Evolutionary conservation across 2,797 vertebrate genomes (phyloP).

Genomic region (Sebastes dallii): DNA sequence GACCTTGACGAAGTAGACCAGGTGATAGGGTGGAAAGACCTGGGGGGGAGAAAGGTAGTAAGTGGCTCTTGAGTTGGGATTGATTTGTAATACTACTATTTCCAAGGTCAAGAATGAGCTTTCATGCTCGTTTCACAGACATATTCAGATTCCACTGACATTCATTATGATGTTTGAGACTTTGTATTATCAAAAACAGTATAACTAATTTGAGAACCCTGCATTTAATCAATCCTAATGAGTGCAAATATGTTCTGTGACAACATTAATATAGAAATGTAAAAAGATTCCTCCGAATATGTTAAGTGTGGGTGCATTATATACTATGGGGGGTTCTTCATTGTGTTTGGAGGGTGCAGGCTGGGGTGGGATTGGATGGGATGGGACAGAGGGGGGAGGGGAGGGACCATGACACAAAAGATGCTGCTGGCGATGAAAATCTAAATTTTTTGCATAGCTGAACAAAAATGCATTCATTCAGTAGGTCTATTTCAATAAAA

Average conservation of each 20-base stretch:
- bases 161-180: background rate
- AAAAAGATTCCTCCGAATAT: background rate
- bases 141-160: background rate
- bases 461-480: slow-evolving; percentile 1
- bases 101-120: background rate
- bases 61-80: background rate
- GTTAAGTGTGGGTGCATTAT: background rate
- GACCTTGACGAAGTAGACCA: background rate
- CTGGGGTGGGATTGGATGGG: slow-evolving; percentile 1
- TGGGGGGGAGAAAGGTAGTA: background rate
- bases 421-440: slow-evolving; percentile 23
- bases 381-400: slow-evolving; percentile 28
- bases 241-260: background rate
- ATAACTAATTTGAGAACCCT: background rate
- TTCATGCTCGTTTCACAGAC: background rate
- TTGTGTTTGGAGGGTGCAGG: slow-evolving; percentile 21
- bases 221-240: background rate
- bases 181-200: background rate
- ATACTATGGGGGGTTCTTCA: background rate
- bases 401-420: slow-evolving; percentile 24
- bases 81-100: background rate
- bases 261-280: background rate
- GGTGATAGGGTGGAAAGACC: background rate
- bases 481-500: background rate
- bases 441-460: background rate